Percentiles rank a stretch among this genome's conserved stretches.
Conservation (phyloP, 2,888 invertebrate species). For the Aporophyla lueneburgensis region DNA sequence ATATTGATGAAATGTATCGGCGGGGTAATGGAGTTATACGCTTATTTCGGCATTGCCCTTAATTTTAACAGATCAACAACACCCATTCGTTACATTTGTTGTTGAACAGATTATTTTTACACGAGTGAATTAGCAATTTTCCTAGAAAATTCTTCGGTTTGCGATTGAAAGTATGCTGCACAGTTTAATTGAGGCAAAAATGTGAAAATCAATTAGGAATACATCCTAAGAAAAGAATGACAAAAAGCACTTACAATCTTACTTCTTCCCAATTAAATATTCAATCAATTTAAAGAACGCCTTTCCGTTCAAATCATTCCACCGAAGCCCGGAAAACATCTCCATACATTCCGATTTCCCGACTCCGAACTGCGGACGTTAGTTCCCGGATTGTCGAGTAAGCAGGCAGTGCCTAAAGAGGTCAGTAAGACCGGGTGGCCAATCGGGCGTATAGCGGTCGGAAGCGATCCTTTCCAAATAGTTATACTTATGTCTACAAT, state of each 20-base stretch:
- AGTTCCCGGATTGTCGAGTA: slow-evolving; percentile 44
- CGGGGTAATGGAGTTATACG: neutral
- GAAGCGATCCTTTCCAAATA: slow-evolving; percentile 59
- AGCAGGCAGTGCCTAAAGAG: slow-evolving; percentile 43
- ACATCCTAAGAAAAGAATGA: neutral
- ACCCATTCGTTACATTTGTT: neutral
- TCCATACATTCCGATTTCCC: slow-evolving; percentile 19
- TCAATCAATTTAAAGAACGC: neutral
- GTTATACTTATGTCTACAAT: slow-evolving; percentile 51
- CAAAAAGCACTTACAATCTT: neutral
- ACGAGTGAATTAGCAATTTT: neutral
- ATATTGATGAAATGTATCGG: neutral
- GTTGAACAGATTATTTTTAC: neutral
- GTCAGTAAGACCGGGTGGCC: slow-evolving; percentile 37
- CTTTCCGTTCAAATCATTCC: neutral
- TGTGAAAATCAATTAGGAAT: neutral
- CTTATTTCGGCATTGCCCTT: neutral
- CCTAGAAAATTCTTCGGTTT: neutral
- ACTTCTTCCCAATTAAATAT: neutral
- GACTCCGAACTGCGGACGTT: neutral
- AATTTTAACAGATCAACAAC: neutral
- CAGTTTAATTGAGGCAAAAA: neutral
- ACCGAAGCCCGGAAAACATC: slow-evolving; percentile 22
- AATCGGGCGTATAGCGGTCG: slow-evolving; percentile 58
- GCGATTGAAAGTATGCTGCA: neutral